A percentile compares a stretch with the other conserved stretches of the same genome.
These are phyloP conservation scores for Abrostola tripartita DNA, from an alignment of 2,888 invertebrate genomes.

Conservation along the genomic window DNA sequence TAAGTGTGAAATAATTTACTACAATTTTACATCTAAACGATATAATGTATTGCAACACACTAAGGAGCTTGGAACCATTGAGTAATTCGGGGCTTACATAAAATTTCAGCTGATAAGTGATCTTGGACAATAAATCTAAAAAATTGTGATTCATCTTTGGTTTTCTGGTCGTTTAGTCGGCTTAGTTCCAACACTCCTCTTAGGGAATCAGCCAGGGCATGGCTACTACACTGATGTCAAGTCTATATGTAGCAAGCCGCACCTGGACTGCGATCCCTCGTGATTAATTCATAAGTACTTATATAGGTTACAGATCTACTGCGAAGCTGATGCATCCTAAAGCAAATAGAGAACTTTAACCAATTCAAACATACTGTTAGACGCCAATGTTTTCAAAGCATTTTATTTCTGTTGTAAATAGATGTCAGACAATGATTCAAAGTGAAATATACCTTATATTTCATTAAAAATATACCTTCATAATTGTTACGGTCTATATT, in stretches of 20 bases:
- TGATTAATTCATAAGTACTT: constrained; percentile 85
- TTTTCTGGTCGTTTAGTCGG: constrained; percentile 75
- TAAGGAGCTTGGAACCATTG: constrained; percentile 87
- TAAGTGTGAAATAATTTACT: constrained; percentile 88
- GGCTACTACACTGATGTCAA: constrained; percentile 45
- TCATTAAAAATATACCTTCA: constrained; percentile 60
- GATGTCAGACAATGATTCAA: constrained; percentile 37
- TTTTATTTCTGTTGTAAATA: constrained; percentile 40
- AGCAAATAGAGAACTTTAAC: constrained; percentile 83
- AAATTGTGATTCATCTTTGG: constrained; percentile 86
- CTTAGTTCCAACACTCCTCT: constrained; percentile 86
- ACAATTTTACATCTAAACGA: constrained; percentile 85
- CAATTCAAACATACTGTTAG: constrained; percentile 63
- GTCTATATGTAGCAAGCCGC: constrained; percentile 53
- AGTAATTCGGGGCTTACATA: constrained; percentile 76
- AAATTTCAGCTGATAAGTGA: constrained; percentile 79
- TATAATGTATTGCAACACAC: constrained; percentile 86
- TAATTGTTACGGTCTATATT: constrained; percentile 64
- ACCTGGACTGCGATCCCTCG: constrained; percentile 65
- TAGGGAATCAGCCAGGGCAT: constrained; percentile 60
- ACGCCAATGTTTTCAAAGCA: constrained; percentile 46
- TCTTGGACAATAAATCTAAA: constrained; percentile 81
- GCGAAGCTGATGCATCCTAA: constrained; percentile 83
- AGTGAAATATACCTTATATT: constrained; percentile 54
- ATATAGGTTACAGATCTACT: constrained; percentile 87